Conservation (phyloP, 2,888 invertebrate genomes). For the Coelopa pilipes region DNA sequence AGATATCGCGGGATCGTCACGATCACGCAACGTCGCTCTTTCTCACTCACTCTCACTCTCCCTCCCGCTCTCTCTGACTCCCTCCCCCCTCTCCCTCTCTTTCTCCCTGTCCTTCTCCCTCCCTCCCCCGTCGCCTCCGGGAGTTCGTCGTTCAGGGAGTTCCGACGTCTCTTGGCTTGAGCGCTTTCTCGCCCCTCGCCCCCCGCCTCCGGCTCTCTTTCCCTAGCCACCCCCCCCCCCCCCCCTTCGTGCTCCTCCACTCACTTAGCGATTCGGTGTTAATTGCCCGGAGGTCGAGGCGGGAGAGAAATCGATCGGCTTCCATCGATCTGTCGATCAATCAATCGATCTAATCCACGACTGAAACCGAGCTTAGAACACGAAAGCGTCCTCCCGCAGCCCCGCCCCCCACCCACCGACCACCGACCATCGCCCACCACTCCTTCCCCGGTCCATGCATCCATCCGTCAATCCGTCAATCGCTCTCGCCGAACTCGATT, state of each 20-base stretch:
- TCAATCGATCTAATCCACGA: too few relatives aligned
- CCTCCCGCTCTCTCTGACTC: neutral
- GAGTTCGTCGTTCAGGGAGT: neutral
- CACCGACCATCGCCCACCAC: too few relatives aligned
- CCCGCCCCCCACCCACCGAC: too few relatives aligned
- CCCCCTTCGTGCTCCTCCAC: neutral
- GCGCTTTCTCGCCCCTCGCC: neutral
- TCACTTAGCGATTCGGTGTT: slow-evolving; percentile 13
- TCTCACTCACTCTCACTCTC: neutral
- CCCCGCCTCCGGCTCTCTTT: neutral
- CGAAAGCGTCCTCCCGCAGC: too few relatives aligned
- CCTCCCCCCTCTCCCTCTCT: neutral
- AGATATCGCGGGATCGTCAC: slow-evolving; percentile 3
- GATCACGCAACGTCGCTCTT: neutral
- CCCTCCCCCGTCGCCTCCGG: neutral
- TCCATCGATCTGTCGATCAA: too few relatives aligned
- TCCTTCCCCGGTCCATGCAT: too few relatives aligned
- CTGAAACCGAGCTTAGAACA: too few relatives aligned
- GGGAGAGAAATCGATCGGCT: too few relatives aligned
- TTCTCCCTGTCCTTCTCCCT: neutral
- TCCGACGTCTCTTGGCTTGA: slow-evolving; percentile 26
- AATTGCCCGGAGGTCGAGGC: slow-evolving; percentile 15
- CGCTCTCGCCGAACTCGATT: too few relatives aligned
- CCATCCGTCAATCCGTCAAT: too few relatives aligned
- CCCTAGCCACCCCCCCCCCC: neutral